Evolutionary conservation across 2,113 vertebrate species (phyloP), one percentile per base, ranked within the genome.

Genomic region (Dromas ardeola): DNA sequence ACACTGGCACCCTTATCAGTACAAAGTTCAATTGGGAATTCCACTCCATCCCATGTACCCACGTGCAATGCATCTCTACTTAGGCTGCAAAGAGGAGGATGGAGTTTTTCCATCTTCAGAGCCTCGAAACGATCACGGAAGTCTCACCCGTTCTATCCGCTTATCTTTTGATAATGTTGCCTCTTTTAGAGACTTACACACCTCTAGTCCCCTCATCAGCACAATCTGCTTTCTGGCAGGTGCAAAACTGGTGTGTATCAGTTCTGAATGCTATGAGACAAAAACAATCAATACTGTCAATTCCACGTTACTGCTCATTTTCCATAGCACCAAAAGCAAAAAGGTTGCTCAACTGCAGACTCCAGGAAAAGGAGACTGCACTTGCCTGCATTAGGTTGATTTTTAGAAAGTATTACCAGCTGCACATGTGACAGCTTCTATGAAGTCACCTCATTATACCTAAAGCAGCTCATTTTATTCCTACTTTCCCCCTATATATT

Each of bases 241-340:
- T 61, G 11, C 32, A 53, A 63, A 52, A 22, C 26, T 9, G 14
- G 10, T 0, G 1, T 16, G 3, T 30, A 65, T 12, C 32, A 34
- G n/a, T 59, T 78, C 38, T 59, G 16, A 90, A 70, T 3, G 11
- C 42, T 47, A 22, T 6, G 5, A 90, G 9, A 66, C 12, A 63
- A 92, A 79, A 89, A 12, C 0, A 3, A 86, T 29, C 65, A 36
- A 30, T n/a, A 38, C 25, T n/a, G 26, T 69, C 26, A 88, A 43
- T 34, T 62, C n/a, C 47, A 56, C 6, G 15, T 5, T 70, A 80
- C 49, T 81, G 43, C 56, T 81, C 11, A 18, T 81, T 78, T 74
- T 70, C 42, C 40, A 86, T 2, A 58, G 63, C 36, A 77, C 7
- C 18, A 79, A 53, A 90, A 91, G 29, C 30, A 63, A 62, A 65